phyloP scores from a whole-genome alignment of 2,113 vertebrate species.

The Poeciliopsis retropinna region DNA sequence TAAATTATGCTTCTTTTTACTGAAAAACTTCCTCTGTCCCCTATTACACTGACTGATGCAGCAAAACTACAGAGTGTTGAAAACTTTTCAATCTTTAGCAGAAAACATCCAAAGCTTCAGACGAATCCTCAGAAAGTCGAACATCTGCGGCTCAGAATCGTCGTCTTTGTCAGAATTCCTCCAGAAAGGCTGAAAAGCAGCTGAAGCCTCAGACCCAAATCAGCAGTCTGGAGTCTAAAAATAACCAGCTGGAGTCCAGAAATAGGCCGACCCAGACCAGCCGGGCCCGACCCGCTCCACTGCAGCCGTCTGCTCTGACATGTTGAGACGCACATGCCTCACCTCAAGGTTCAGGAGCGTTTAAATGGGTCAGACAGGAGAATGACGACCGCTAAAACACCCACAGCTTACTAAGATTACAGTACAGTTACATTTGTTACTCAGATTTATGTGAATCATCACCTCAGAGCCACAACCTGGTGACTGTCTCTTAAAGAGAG shows the following conservation, averaged over 20 bases:
- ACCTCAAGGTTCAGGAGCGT: not conserved
- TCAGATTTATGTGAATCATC: not conserved
- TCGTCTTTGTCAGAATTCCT: not conserved
- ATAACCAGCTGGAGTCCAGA: constrained; percentile 42
- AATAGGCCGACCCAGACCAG: constrained; percentile 30
- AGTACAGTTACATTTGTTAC: no score
- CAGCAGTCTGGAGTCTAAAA: constrained; percentile 52
- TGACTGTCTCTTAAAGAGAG: no score
- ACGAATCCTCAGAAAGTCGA: not conserved
- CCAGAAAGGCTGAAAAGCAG: not conserved
- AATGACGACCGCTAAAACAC: no score
- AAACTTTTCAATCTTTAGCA: not conserved
- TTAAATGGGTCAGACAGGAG: not conserved
- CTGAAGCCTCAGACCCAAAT: constrained; percentile 18
- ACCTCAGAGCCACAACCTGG: not conserved
- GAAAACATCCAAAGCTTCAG: not conserved
- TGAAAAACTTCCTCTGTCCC: not conserved
- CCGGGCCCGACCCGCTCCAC: not conserved
- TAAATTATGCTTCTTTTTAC: no score
- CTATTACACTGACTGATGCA: not conserved
- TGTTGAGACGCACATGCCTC: not conserved
- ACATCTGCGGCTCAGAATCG: not conserved
- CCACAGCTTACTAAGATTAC: no score
- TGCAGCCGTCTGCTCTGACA: constrained; percentile 17
- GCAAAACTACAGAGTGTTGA: not conserved